Evolutionary conservation across 2,888 invertebrate species (phyloP), one percentile per base, ranked within the genome.

Genomic region (Ptychoptera contaminata): DNA sequence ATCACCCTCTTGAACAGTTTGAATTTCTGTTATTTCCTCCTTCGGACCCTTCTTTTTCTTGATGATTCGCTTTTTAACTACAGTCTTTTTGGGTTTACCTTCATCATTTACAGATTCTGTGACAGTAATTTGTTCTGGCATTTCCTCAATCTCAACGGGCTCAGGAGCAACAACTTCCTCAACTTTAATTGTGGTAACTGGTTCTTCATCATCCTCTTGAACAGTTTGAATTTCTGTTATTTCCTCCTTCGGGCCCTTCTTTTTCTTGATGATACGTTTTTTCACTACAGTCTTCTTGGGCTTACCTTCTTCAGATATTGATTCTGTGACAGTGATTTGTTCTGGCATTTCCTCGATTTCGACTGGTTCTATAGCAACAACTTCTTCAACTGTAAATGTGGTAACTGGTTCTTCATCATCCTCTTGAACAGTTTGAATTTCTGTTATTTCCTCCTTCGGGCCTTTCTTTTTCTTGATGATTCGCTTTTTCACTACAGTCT

Each of bases 231-330:
- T n/a, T n/a, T n/a, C n/a, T n/a, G n/a, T n/a, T n/a, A n/a, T n/a
- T n/a, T n/a, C n/a, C n/a, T 65, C 62, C 52, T 63, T 59, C 2
- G 62, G 60, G 9, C 61, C 63, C 37, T 59, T 58, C 11, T 61
- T 62, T 43, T 65, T 66, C 47, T 62, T 65, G 2, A 66, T 59
- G 41, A 62, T 62, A 8, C 64, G 60, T 48, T 64, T 68, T 11
- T 63, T 68, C 15, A 59, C 60, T 4, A 59, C 60, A 45, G 67
- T 62, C 48, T 62, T 62, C 29, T 61, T 60, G 6, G 59, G 55
- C 34, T 64, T 60, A 31, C 67, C 63, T 32, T 59, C 54, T 2
- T 67, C 63, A 11, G 63, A 58, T 10, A 59, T 60, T 42, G 62
- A 58, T 56, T 67, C 62, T 23, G 63, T 62, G 35, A 55, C 56